These are phyloP conservation scores for Catalaphyllia jardinei DNA, from an alignment of 64 coral and sea anemone genomes.

Conservation along the genomic window DNA sequence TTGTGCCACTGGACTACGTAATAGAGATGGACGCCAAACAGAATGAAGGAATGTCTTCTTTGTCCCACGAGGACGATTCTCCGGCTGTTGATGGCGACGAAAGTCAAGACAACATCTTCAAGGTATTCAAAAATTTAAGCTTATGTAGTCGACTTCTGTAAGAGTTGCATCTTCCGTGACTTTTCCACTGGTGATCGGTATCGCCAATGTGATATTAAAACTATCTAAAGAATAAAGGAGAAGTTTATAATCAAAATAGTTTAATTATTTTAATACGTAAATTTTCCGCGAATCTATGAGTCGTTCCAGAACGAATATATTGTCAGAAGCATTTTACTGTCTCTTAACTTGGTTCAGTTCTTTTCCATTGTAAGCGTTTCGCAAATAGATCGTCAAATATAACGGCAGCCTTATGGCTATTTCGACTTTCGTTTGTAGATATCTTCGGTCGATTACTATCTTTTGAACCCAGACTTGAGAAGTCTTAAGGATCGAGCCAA, in stretches of 20 bases:
- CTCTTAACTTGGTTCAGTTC: too few relatives aligned
- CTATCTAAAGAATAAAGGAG: background rate
- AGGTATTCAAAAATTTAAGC: background rate
- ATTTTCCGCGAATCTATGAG: background rate
- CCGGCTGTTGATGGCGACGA: background rate
- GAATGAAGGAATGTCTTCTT: conserved; percentile 27
- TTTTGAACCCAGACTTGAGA: too few relatives aligned
- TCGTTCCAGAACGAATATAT: background rate
- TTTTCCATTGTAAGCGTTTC: too few relatives aligned
- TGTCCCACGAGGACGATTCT: background rate
- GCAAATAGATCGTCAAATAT: too few relatives aligned
- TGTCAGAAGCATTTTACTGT: background rate
- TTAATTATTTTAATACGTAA: background rate
- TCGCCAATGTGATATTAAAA: background rate
- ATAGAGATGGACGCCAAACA: conserved; percentile 67
- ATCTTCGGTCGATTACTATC: too few relatives aligned
- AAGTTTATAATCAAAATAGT: background rate
- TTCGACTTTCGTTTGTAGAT: too few relatives aligned
- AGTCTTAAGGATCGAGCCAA: too few relatives aligned
- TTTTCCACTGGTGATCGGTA: background rate
- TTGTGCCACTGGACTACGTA: conserved; percentile 87
- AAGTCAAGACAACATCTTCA: conserved; percentile 42
- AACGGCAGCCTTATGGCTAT: too few relatives aligned
- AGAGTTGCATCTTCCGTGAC: background rate
- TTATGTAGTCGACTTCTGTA: background rate